These are phyloP conservation scores for Calycopis cecrops DNA, from an alignment of 1,140 invertebrate genomes.

Conservation along the genomic window DNA sequence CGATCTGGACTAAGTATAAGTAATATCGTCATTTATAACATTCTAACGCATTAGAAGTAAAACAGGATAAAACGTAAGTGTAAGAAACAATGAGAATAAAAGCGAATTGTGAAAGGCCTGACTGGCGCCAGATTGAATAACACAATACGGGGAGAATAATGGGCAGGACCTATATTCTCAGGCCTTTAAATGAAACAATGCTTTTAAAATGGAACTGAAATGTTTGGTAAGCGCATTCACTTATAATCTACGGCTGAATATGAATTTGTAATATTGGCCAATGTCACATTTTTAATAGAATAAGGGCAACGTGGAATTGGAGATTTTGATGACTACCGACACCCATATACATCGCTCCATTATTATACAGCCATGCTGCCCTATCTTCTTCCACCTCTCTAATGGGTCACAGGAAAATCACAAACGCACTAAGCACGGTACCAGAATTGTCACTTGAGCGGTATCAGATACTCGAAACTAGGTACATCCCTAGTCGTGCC, in stretches of 20 bases:
- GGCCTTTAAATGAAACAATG: slow-evolving; percentile 8
- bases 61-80: slow-evolving; percentile 6
- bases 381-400: too few relatives aligned
- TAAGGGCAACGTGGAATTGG: too few relatives aligned
- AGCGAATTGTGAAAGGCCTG: slow-evolving; percentile 1
- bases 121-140: slow-evolving; percentile 7
- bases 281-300: too few relatives aligned
- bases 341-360: too few relatives aligned
- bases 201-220: slow-evolving; percentile 1
- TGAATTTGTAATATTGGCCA: not conserved
- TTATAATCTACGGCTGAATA: not conserved
- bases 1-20: too few relatives aligned
- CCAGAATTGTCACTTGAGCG: too few relatives aligned
- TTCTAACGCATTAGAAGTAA: not conserved
- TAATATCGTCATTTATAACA: not conserved
- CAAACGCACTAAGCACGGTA: too few relatives aligned
- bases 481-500: too few relatives aligned
- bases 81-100: slow-evolving; percentile 7
- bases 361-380: too few relatives aligned
- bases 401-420: too few relatives aligned
- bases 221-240: not conserved
- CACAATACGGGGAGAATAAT: slow-evolving; percentile 7
- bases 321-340: too few relatives aligned
- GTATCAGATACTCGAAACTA: too few relatives aligned
- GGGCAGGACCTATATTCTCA: not conserved